Base-by-base conservation (phyloP, 2,797 vertebrate species). In the Lates japonicus region DNA sequence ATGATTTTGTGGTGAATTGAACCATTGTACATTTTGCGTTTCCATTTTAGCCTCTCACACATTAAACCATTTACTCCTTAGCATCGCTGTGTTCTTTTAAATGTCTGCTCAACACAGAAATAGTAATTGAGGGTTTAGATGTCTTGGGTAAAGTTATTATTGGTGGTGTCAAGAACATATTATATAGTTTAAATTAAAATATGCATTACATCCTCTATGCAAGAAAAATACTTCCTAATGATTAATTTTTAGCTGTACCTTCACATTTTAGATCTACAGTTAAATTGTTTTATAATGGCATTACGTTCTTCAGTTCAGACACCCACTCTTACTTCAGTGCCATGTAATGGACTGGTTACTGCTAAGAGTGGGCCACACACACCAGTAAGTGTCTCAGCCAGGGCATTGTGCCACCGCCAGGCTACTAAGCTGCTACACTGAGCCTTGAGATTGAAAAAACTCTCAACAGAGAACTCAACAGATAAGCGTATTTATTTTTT, bases 321-420 rank as follows among this genome's bases (percentile, higher is more conserved):
- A 11, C 35, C 16, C 20, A n/a, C n/a, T 48, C 39, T 59, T 58
- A 55, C 75, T 67, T 60, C 35, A 68, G 62, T 22, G 64, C 16
- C 31, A 37, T 25, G 17, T 19, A 20, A 71, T 20, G n/a, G 4
- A 10, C 61, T 70, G n/a, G 4, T 44, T 54, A 76, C 33, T 31
- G 61, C 62, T 70, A 39, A 74, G 76, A 80, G 66, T 66, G 83
- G 76, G 72, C 71, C 60, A n/a, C 81, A 77, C 49, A 75, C 62
- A 59, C 19, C 14, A 52, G 14, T 59, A 67, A 76, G 68, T 83
- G 80, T 85, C 62, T n/a, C 87, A 65, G 85, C 78, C 70, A 67
- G 74, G 89, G 69, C 75, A 81, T 62, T 66, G 68, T 76, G 86
- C 82, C 82, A 82, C 42, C 19, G 12, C 49, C 60, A 62, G 48